Percentiles rank a stretch among this genome's conserved stretches.
These are phyloP conservation scores for Lepidurus arcticus DNA, from an alignment of 1,140 invertebrate genomes.

Conservation along the genomic window DNA sequence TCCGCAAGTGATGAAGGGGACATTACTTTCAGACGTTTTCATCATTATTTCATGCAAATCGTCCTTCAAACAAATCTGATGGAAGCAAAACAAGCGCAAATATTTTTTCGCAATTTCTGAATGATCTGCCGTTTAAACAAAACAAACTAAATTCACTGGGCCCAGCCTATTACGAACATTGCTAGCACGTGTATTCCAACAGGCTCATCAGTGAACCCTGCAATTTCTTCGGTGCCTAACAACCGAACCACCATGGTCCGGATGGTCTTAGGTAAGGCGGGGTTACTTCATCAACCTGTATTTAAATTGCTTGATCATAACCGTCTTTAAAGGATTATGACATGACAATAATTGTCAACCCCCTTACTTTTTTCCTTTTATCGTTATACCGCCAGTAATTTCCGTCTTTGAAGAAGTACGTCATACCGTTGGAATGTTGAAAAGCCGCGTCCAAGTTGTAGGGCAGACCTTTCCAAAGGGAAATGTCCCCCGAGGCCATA, in stretches of 20 bases:
- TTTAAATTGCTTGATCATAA: background rate
- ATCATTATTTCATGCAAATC: too few species aligned
- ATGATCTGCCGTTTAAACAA: too few species aligned
- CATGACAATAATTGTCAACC: too few species aligned
- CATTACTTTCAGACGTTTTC: too few species aligned
- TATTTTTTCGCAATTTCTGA: too few species aligned
- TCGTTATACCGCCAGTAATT: conserved; percentile 92
- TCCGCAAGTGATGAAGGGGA: too few species aligned
- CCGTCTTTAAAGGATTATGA: background rate
- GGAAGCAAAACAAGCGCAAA: too few species aligned
- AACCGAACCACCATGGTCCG: conserved; percentile 89
- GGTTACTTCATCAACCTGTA: conserved; percentile 69
- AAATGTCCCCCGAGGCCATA: conserved; percentile 79
- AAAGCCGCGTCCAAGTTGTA: conserved; percentile 79
- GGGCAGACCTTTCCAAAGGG: conserved; percentile 86
- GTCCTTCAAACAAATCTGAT: too few species aligned
- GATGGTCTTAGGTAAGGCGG: conserved; percentile 79
- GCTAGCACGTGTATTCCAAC: too few species aligned
- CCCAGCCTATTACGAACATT: too few species aligned
- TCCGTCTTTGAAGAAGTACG: conserved; percentile 90
- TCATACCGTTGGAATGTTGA: conserved; percentile 88
- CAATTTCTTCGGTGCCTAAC: conserved; percentile 41
- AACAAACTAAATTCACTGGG: too few species aligned
- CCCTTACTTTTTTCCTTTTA: conserved; percentile 74
- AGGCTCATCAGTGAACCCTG: background rate